phyloP scores from a whole-genome alignment of 2,888 invertebrate genomes.

The Drosophila buzzatii region DNA sequence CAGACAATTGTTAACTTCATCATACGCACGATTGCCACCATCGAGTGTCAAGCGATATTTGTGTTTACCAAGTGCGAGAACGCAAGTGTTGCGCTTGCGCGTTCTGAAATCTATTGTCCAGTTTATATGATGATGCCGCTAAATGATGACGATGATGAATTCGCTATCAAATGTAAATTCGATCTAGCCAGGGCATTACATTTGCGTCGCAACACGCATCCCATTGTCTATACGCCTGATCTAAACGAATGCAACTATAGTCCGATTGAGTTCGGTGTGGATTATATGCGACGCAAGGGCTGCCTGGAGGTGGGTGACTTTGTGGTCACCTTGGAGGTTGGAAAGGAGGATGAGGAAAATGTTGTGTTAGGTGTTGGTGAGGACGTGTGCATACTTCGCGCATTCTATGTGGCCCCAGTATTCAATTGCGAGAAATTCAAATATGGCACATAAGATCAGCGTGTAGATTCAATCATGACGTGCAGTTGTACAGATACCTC shows the following conservation, averaged over 20 bases:
- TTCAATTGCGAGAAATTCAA: slow-evolving; percentile 74
- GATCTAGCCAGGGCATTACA: slow-evolving; percentile 72
- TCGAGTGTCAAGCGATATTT: slow-evolving; percentile 83
- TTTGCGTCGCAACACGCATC: slow-evolving; percentile 78
- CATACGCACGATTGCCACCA: slow-evolving; percentile 81
- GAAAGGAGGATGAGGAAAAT: slow-evolving; percentile 70
- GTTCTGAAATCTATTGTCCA: slow-evolving; percentile 83
- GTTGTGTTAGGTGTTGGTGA: slow-evolving; percentile 66
- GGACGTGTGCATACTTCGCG: slow-evolving; percentile 81
- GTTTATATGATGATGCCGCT: slow-evolving; percentile 81
- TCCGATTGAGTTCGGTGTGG: slow-evolving; percentile 80
- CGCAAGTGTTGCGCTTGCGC: slow-evolving; percentile 77
- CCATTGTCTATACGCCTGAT: slow-evolving; percentile 72
- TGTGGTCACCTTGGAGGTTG: slow-evolving; percentile 78
- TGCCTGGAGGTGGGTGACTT: slow-evolving; percentile 83
- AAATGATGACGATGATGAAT: slow-evolving; percentile 51
- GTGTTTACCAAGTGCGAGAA: slow-evolving; percentile 73
- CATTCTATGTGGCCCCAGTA: slow-evolving; percentile 77
- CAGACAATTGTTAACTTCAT: slow-evolving; percentile 82
- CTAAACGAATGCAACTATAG: slow-evolving; percentile 66
- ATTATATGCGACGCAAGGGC: slow-evolving; percentile 73
- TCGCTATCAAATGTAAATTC: slow-evolving; percentile 57
- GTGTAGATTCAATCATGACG: slow-evolving; percentile 4
- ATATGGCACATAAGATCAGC: slow-evolving; percentile 52
- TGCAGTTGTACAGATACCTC: slow-evolving; percentile 48